Evolutionary conservation across 2,113 vertebrate genomes (phyloP), one percentile per base, ranked within the genome.

Genomic region (Hucho hucho): DNA sequence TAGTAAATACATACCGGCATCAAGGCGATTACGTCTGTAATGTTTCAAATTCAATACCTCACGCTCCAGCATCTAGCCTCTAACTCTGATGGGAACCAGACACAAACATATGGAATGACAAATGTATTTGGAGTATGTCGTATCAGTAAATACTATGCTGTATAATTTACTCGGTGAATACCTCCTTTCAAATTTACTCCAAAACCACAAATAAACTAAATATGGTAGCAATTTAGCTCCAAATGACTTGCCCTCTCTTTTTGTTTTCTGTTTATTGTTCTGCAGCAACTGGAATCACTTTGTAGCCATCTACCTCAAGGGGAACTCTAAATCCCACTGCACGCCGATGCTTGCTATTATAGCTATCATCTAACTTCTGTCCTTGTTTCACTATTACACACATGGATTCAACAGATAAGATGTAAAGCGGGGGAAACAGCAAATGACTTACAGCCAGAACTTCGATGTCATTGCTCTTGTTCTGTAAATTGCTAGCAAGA

Each of bases 391-490:
- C 53, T 37, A 89, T 88, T 90, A 87, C 77, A 89, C 83, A 88
- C 81, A 83, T 53, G 85, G 79, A 78, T 81, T 53, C n/a, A 75
- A 78, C 58, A 81, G 76, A 89, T 87, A 86, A 83, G 65, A 65
- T 73, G 66, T 53, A 49, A 66, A 73, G 22, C 58, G 65, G 73
- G 74, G 64, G 26, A 69, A 78, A 75, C 20, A 43, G 58, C 68
- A 89, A 82, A 81, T 9, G 32, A 98, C 97, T 98, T 94, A 98
- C 97, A 72, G 95, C 97, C 90, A 98, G 88, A 88, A 99, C 95
- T 87, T 99, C 97, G 43, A 98, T 96, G 86, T 98, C 96, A 75
- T 86, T 97, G 89, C 94, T 96, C 89, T 95, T 98, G 92, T 96
- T 97, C 87, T 97, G 97, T 82, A 98, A 92, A 87, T 92, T 94